Evolutionary conservation across 1,140 invertebrate genomes (phyloP).

Genomic region (Trachymyrmex cornetzi): DNA sequence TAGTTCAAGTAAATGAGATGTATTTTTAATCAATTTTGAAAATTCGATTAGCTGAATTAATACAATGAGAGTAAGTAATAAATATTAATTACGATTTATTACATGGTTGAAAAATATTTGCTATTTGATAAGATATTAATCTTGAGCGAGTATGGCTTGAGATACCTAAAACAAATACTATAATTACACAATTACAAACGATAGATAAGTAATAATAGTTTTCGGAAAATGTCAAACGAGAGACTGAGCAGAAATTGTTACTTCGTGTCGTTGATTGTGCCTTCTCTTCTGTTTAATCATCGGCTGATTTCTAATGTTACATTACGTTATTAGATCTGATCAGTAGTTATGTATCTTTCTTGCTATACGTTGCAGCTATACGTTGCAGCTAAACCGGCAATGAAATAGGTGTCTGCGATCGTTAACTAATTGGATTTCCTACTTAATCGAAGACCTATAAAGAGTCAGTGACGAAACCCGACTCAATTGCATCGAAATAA

Average conservation of each 20-base stretch:
- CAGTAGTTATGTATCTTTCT: conserved; percentile 26
- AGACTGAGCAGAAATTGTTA: not conserved
- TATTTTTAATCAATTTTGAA: not conserved
- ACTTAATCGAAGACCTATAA: conserved; percentile 46
- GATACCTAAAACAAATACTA: not conserved
- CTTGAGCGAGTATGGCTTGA: too few relatives aligned
- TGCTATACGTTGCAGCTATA: not conserved
- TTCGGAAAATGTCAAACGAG: conserved; percentile 21
- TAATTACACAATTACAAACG: not conserved
- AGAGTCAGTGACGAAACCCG: conserved; percentile 15
- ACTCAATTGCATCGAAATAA: conserved; percentile 45
- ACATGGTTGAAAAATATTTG: not conserved
- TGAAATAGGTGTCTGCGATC: not conserved
- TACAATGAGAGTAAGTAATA: not conserved
- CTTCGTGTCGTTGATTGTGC: conserved; percentile 19
- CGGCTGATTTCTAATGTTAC: conserved; percentile 54
- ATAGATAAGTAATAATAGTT: not conserved
- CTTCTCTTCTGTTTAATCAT: conserved; percentile 24
- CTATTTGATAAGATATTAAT: too few relatives aligned
- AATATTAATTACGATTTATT: not conserved
- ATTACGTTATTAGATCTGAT: conserved; percentile 38
- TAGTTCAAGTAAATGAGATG: not conserved
- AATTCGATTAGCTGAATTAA: not conserved
- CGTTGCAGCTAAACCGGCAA: not conserved
- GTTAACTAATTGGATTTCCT: conserved; percentile 55